A percentile compares a stretch with the other conserved stretches of the same genome.
phyloP scores from a whole-genome alignment of 2,888 invertebrate species.

The Apocheima hispidaria region DNA sequence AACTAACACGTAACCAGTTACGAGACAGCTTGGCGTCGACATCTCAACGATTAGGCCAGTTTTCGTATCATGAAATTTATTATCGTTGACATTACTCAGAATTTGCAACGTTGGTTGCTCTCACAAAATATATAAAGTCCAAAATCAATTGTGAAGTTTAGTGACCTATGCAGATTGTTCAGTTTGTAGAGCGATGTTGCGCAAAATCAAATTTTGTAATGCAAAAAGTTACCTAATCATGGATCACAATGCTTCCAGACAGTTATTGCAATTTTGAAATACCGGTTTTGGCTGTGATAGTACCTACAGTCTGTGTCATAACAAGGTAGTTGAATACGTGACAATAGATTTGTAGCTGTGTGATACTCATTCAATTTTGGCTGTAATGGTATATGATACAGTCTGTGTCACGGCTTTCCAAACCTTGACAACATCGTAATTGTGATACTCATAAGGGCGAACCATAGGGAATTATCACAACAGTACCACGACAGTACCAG shows the following conservation, averaged over 20 bases:
- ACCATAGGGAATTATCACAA: no score
- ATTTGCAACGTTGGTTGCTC: conserved; percentile 22
- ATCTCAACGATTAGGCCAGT: conserved; percentile 22
- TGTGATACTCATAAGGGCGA: no score
- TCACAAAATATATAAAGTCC: conserved; percentile 9
- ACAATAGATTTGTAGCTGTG: not conserved
- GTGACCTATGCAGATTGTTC: conserved; percentile 37
- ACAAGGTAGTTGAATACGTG: not conserved
- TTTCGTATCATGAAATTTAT: conserved; percentile 27
- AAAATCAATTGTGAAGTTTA: conserved; percentile 21
- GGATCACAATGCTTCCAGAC: conserved; percentile 37
- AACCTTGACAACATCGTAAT: no score
- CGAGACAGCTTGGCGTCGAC: conserved; percentile 44
- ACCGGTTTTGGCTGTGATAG: conserved; percentile 9
- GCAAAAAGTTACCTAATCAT: conserved; percentile 36
- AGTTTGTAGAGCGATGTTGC: conserved; percentile 34
- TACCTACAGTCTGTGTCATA: conserved; percentile 1
- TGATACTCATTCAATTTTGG: no score
- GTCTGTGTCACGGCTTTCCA: no score
- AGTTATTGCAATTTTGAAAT: conserved; percentile 38
- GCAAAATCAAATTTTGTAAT: conserved; percentile 39
- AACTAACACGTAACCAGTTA: conserved; percentile 33
- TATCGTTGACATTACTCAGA: not conserved
- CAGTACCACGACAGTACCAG: no score
- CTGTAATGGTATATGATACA: no score